Evolutionary conservation across 2,113 vertebrate genomes (phyloP).

Genomic region (Rhynchopsitta pachyrhyncha): DNA sequence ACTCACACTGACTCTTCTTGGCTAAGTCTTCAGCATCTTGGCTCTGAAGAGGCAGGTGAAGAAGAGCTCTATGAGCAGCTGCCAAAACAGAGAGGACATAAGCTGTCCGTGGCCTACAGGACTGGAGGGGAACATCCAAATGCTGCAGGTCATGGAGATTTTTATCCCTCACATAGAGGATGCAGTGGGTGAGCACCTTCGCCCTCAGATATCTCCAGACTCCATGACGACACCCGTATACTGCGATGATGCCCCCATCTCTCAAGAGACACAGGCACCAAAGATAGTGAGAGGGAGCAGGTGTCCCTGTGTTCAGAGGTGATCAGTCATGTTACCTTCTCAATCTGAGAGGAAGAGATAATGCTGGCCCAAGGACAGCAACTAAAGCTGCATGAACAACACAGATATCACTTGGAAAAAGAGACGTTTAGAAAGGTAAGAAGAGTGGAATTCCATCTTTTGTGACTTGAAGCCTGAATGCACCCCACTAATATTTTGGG

Average conservation of each 20-base stretch:
- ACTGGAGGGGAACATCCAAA: slow-evolving; percentile 50
- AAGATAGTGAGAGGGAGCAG: slow-evolving; percentile 31
- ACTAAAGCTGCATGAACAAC: neutral
- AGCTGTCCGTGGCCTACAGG: slow-evolving; percentile 60
- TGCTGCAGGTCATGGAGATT: slow-evolving; percentile 40
- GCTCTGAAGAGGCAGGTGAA: neutral
- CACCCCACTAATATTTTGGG: neutral
- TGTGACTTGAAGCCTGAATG: neutral
- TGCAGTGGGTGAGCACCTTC: slow-evolving; percentile 69
- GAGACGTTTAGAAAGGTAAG: neutral
- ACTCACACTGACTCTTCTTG: neutral
- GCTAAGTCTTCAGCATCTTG: neutral
- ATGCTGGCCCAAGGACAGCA: slow-evolving; percentile 63
- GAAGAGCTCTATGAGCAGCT: neutral
- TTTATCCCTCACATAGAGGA: slow-evolving; percentile 37
- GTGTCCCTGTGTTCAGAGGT: slow-evolving; percentile 31
- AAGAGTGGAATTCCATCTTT: slow-evolving; percentile 26
- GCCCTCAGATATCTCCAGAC: slow-evolving; percentile 47
- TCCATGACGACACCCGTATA: slow-evolving; percentile 56
- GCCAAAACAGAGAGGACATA: neutral
- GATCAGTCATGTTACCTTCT: slow-evolving; percentile 59
- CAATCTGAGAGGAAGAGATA: slow-evolving; percentile 58
- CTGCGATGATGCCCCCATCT: slow-evolving; percentile 52
- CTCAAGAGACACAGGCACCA: neutral
- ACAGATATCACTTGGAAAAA: neutral